Evolutionary conservation across 2,797 vertebrate species (phyloP).

Genomic region (Echiichthys vipera): DNA sequence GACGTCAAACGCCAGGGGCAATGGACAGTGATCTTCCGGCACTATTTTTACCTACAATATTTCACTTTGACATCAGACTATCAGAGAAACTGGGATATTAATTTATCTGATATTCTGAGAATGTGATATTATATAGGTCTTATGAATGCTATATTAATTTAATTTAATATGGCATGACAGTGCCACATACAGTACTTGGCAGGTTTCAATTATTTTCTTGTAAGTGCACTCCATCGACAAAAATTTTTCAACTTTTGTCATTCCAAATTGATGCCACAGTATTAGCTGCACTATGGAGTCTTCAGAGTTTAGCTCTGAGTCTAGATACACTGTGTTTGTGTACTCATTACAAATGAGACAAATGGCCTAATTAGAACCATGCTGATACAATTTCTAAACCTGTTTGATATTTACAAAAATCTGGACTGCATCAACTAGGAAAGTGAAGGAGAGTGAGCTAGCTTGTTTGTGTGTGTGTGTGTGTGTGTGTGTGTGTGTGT

Average conservation of each 20-base stretch:
- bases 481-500: background rate
- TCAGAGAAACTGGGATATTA: slow-evolving; percentile 10
- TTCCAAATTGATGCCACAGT: background rate
- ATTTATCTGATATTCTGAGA: slow-evolving; percentile 6
- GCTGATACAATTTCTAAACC: slow-evolving; percentile 22
- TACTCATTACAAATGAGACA: slow-evolving; percentile 30
- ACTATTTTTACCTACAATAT: slow-evolving; percentile 56
- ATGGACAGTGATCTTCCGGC: slow-evolving; percentile 48
- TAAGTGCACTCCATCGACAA: background rate
- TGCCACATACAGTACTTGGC: background rate
- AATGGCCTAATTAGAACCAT: slow-evolving; percentile 36
- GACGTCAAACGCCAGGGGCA: slow-evolving; percentile 73
- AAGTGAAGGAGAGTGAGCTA: slow-evolving; percentile 3
- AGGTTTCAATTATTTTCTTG: background rate
- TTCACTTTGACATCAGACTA: slow-evolving; percentile 42
- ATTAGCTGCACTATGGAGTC: background rate
- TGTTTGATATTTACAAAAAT: slow-evolving; percentile 46
- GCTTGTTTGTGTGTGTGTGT: background rate
- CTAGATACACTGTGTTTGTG: slow-evolving; percentile 37
- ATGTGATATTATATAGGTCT: background rate
- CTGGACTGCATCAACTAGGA: slow-evolving; percentile 34
- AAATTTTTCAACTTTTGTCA: background rate
- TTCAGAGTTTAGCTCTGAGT: slow-evolving; percentile 1
- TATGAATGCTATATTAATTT: background rate
- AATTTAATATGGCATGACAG: background rate